A percentile compares a stretch with the other conserved stretches of the same genome.
phyloP scores from a whole-genome alignment of 2,797 vertebrate species.

The Gymnocypris eckloni region DNA sequence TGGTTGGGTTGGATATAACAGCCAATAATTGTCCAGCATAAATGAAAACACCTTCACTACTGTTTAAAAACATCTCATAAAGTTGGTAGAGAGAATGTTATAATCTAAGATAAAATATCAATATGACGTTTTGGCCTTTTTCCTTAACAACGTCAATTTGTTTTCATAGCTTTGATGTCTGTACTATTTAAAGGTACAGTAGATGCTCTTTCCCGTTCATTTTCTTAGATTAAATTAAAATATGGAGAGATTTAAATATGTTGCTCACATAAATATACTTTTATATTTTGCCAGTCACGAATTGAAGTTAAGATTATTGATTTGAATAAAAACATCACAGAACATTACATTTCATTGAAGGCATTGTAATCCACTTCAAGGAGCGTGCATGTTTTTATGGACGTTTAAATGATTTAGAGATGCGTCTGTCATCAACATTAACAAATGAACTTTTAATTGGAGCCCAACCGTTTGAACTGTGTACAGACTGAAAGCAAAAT shows the following conservation, averaged over 20 bases:
- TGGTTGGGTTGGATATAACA: not conserved
- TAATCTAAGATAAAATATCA: not conserved
- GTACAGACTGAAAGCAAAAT: slow-evolving; percentile 20
- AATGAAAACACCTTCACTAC: not conserved
- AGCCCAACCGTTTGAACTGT: slow-evolving; percentile 7
- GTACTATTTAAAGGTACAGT: not conserved
- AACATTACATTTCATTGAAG: not conserved
- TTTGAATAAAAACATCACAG: not conserved
- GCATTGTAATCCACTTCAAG: not conserved
- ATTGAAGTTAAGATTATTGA: not conserved
- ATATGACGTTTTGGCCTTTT: not conserved
- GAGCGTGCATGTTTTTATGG: not conserved
- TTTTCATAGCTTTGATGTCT: not conserved
- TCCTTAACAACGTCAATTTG: not conserved
- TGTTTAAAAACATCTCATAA: not conserved
- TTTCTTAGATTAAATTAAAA: not conserved
- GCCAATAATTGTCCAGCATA: not conserved
- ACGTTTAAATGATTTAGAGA: slow-evolving; percentile 6
- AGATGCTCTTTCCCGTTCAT: not conserved
- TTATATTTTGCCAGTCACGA: not conserved
- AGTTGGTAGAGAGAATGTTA: not conserved
- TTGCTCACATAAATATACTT: too few species aligned
- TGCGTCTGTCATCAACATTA: not conserved
- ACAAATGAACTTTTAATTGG: slow-evolving; percentile 27
- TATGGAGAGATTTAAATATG: not conserved